Conservation (phyloP, 2,797 vertebrate species). For the Capromys pilorides region DNA sequence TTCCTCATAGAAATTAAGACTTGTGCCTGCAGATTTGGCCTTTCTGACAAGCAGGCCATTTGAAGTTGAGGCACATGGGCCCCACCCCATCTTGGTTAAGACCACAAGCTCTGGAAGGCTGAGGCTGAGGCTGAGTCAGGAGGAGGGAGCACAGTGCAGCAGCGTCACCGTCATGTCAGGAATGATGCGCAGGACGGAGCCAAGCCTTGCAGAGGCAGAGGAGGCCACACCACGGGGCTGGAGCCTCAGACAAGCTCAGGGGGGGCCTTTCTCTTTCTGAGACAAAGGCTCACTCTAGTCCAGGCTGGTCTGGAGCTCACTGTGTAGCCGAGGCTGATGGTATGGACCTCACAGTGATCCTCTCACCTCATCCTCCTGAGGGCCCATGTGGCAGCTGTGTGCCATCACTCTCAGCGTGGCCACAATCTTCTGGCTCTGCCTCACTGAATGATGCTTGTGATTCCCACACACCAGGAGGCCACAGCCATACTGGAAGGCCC, state of each 20-base stretch:
- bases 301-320: not conserved
- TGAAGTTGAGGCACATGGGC: too few relatives aligned
- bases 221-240: too few relatives aligned
- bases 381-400: too few relatives aligned
- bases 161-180: too few relatives aligned
- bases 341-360: not conserved
- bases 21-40: not conserved
- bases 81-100: too few relatives aligned
- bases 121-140: too few relatives aligned
- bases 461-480: not conserved
- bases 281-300: not conserved
- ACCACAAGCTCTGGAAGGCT: too few relatives aligned
- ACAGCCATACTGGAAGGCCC: rapidly evolving
- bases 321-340: not conserved
- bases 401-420: not conserved
- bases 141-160: too few relatives aligned
- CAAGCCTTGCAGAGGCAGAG: too few relatives aligned
- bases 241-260: too few relatives aligned
- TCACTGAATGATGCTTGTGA: not conserved
- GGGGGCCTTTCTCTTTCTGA: not conserved
- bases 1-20: not conserved
- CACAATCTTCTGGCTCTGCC: not conserved
- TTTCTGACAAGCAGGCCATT: not conserved
- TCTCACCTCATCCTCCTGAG: not conserved
- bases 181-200: too few relatives aligned